phyloP scores from a whole-genome alignment of 2,888 invertebrate species.

The Rugalucina vietnamica region DNA sequence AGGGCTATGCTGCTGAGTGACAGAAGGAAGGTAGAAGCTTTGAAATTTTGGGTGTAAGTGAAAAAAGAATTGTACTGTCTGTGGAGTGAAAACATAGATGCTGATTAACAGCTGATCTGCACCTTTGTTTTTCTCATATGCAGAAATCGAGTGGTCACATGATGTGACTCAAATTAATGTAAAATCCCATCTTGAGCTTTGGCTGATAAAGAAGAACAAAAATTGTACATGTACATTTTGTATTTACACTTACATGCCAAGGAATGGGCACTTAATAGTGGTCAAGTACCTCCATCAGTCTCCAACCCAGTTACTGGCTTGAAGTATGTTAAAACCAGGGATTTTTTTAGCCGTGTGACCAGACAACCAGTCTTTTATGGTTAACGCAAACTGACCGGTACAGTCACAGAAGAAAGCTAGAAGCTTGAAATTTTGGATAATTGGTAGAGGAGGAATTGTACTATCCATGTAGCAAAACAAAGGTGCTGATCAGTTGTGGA shows the following conservation, averaged over 20 bases:
- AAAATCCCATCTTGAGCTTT: neutral
- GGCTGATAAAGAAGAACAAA: neutral
- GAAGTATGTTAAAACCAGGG: neutral
- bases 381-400: no score
- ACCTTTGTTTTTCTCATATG: neutral
- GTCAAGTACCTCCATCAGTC: no score
- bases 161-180: neutral
- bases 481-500: no score
- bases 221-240: neutral
- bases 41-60: neutral
- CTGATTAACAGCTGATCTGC: neutral
- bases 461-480: no score
- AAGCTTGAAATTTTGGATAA: no score
- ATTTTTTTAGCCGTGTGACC: neutral
- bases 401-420: no score
- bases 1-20: neutral
- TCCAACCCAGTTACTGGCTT: neutral
- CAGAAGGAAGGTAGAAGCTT: neutral
- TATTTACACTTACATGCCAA: neutral
- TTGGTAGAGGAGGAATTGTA: no score
- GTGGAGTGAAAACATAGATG: neutral
- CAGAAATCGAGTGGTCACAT: neutral
- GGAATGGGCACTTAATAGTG: neutral
- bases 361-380: no score
- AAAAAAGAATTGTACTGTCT: no score